Base-by-base conservation (phyloP, 64 coral and sea anemone species). In the Stichodactyla helianthus region DNA sequence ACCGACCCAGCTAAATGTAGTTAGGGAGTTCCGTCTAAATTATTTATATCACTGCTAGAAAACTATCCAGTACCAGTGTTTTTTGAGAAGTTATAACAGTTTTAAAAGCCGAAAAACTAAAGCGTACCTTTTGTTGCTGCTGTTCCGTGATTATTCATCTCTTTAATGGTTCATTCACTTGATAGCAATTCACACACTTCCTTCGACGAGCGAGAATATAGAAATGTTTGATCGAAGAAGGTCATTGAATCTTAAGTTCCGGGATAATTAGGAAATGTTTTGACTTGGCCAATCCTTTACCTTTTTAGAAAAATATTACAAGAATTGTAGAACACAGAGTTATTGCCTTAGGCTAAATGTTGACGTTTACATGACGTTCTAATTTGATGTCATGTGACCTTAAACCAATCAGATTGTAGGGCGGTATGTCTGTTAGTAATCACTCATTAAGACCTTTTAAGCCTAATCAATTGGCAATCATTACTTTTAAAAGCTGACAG, bases 371-470 rank as follows among this genome's bases (percentile, higher is more conserved):
- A 54, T 52, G 78, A 19, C 52, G 18, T 18, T 53, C 78, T 74
- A 81, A 51, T 81, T 51, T 54, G 52, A 81, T 51, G 25, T 81
- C 78, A 81, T 50, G 78, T 81, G 78, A 81, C 52, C 6, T 81
- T 81, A 17, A 20, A 81, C 78, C 78, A 81, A 81, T 81, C 78
- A 81, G 6, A 52, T 4, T 15, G 50, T 23, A 8, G 6, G 51
- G 78, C 51, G 78, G 78, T 54, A 52, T 19, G 52, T 20, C 50
- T 81, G 78, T 81, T 54, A 7, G 78, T 54, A 81, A 54, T 81
- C 78, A 81, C 78, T 81, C 78, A 81, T 81, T 54, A 54, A 51
- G 52, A 54, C 78, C 78, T 81, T 81, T 81, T 81, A 81, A 20
- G 53, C 50, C 20, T 81, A 81, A 81, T 81, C 78, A 81, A 81